Evolutionary conservation across 2,797 vertebrate genomes (phyloP).

Genomic region (Typhlichthys eigenmanni): DNA sequence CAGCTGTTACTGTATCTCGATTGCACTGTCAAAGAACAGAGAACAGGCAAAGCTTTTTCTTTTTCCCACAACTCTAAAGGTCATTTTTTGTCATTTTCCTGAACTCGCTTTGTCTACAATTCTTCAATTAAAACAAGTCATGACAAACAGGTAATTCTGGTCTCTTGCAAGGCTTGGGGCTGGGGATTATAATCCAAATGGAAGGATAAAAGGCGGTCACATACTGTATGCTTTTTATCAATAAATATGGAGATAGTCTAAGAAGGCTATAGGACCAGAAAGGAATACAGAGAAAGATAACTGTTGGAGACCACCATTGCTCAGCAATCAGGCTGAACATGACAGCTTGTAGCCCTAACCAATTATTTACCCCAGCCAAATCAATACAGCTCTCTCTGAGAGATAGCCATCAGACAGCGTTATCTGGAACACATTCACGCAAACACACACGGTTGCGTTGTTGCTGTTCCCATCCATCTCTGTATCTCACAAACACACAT

Average conservation of each 20-base stretch:
- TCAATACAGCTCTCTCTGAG: slow-evolving; percentile 76
- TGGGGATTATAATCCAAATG: slow-evolving; percentile 67
- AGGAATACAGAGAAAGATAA: slow-evolving; percentile 75
- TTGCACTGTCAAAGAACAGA: slow-evolving; percentile 7
- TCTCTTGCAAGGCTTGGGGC: slow-evolving; percentile 36
- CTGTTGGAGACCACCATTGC: slow-evolving; percentile 68
- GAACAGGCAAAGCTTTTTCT: slow-evolving; percentile 1
- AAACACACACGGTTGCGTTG: slow-evolving; percentile 23
- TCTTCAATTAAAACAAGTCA: slow-evolving; percentile 1
- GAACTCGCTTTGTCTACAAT: slow-evolving; percentile 13
- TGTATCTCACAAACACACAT: slow-evolving; percentile 21
- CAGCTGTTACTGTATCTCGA: slow-evolving; percentile 24
- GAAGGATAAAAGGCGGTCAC: slow-evolving; percentile 62
- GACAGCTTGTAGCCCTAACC: slow-evolving; percentile 78
- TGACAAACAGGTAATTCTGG: slow-evolving; percentile 12
- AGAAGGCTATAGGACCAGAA: slow-evolving; percentile 69
- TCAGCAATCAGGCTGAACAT: slow-evolving; percentile 79
- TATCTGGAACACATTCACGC: slow-evolving; percentile 61
- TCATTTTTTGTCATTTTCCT: slow-evolving; percentile 59
- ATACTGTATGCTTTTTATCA: slow-evolving; percentile 58
- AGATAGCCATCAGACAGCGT: slow-evolving; percentile 72
- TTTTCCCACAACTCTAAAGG: slow-evolving; percentile 22
- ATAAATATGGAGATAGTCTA: slow-evolving; percentile 71
- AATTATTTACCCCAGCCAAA: slow-evolving; percentile 80
- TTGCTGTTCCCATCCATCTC: neutral